Evolutionary conservation across 2,113 vertebrate genomes (phyloP).

Genomic region (Sceloporus undulatus): DNA sequence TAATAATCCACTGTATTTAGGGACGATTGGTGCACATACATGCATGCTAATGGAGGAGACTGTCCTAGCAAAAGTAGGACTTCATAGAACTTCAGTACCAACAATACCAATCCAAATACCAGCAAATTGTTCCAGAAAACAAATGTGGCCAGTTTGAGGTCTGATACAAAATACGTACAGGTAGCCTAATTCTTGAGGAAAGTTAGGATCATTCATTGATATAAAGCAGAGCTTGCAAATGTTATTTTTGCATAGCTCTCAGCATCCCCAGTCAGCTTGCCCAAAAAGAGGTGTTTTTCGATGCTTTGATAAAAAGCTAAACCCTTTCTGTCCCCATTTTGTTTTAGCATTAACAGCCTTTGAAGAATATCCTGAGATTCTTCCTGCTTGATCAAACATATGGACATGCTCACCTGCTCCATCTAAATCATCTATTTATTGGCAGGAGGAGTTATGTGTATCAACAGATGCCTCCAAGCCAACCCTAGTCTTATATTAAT

Average conservation of each 20-base stretch:
- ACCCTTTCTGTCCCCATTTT: neutral
- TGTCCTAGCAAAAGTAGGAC: no score
- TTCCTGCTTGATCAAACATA: neutral
- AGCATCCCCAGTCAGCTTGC: no score
- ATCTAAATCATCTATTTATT: conserved; percentile 50
- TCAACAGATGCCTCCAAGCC: conserved; percentile 17
- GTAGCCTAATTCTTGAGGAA: neutral
- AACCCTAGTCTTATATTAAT: conserved; percentile 37
- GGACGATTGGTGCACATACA: neutral
- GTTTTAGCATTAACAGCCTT: neutral
- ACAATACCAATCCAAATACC: neutral
- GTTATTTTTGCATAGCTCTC: no score
- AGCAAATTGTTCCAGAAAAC: neutral
- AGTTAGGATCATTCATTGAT: neutral
- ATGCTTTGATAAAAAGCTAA: no score
- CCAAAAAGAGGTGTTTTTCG: no score
- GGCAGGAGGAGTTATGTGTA: neutral
- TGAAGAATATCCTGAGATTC: conserved; percentile 29
- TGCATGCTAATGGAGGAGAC: neutral
- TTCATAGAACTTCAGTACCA: neutral
- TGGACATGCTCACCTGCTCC: neutral
- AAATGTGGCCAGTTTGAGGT: no score
- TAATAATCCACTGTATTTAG: neutral
- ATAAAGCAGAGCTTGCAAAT: no score
- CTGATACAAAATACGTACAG: neutral